Evolutionary conservation across 2,113 vertebrate species (phyloP).

Genomic region (Scortum barcoo): DNA sequence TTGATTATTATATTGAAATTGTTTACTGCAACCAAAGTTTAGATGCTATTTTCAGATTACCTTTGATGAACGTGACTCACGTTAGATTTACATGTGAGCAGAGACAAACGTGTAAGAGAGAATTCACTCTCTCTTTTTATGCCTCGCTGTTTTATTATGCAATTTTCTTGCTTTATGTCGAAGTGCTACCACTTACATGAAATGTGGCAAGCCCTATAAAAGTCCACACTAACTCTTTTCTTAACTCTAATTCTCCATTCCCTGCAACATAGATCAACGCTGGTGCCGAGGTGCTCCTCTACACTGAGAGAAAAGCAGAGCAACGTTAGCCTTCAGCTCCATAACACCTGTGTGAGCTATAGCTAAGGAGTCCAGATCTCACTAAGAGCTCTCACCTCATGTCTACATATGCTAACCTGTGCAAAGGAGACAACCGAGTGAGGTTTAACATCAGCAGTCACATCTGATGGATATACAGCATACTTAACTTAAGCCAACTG

Average conservation of each 20-base stretch:
- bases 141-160: conserved; percentile 55
- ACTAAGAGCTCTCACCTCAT: conserved; percentile 12
- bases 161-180: conserved; percentile 57
- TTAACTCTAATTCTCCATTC: conserved; percentile 4
- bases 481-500: conserved; percentile 28
- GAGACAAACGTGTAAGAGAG: background rate
- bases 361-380: conserved; percentile 37
- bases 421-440: background rate
- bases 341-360: conserved; percentile 35
- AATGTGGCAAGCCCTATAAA: conserved; percentile 46
- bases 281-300: background rate
- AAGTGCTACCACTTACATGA: conserved; percentile 38
- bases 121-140: conserved; percentile 37
- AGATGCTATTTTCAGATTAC: background rate
- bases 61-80: conserved; percentile 8
- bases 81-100: conserved; percentile 27
- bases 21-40: conserved; percentile 15
- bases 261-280: background rate
- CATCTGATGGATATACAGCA: conserved; percentile 45
- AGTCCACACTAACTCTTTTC: conserved; percentile 42
- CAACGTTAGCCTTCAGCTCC: background rate
- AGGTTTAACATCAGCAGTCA: conserved; percentile 34
- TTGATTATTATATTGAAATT: background rate
- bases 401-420: background rate
- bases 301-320: conserved; percentile 13